Conservation (phyloP, 2,797 vertebrate species). For the Oreortyx pictus region DNA sequence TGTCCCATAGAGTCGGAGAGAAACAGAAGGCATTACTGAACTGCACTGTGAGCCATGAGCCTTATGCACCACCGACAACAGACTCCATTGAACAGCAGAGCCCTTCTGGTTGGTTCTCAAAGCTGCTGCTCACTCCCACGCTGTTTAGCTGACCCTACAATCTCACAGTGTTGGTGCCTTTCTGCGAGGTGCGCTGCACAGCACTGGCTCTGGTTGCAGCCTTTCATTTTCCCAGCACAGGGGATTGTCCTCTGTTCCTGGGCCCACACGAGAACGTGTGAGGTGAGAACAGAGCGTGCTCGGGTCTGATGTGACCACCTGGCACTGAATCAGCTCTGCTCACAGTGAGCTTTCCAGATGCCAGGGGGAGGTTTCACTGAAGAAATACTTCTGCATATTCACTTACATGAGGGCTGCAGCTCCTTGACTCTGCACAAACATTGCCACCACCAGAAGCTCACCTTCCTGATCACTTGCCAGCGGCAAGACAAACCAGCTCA, state of each 20-base stretch:
- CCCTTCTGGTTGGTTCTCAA: not conserved
- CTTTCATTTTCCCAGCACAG: not conserved
- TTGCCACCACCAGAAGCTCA: not conserved
- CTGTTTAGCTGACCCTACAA: not conserved
- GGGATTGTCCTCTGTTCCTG: not conserved
- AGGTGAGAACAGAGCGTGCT: not conserved
- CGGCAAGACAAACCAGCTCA: not conserved
- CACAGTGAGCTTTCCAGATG: not conserved
- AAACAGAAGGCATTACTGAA: not conserved
- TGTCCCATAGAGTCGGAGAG: not conserved
- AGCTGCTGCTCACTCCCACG: not conserved
- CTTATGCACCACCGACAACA: not conserved
- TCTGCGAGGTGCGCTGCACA: not conserved
- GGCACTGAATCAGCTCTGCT: not conserved
- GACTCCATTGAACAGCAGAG: not conserved
- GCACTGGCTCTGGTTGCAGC: not conserved
- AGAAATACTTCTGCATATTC: not conserved
- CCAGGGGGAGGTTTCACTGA: not conserved
- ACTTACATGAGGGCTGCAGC: fast-evolving
- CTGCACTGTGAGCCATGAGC: not conserved
- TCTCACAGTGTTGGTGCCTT: not conserved
- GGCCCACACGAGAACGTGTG: not conserved
- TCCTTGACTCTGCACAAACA: not conserved
- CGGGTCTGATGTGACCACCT: not conserved
- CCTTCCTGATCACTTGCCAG: not conserved